These are phyloP conservation scores for Enteromius unitaeniatus DNA, from an alignment of 2,797 vertebrate genomes.

Conservation along the genomic window DNA sequence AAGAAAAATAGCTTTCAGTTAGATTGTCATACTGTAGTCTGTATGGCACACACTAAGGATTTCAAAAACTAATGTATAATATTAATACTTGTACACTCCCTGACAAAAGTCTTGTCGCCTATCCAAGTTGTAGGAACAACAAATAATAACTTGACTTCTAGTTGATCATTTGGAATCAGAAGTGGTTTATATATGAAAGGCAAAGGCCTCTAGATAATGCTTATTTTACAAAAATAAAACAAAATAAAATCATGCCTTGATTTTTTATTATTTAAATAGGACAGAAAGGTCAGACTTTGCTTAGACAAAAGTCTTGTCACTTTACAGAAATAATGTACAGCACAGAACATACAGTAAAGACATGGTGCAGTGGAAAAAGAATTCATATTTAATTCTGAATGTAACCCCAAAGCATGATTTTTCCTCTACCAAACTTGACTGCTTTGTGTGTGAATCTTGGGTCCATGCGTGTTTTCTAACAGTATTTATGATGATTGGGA, in stretches of 20 bases:
- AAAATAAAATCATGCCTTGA: too few species aligned
- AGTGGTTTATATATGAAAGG: not conserved
- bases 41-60: not conserved
- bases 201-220: too few species aligned
- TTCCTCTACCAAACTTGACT: not conserved
- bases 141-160: constrained; percentile 35
- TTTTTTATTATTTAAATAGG: too few species aligned
- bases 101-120: not conserved
- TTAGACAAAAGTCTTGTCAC: not conserved
- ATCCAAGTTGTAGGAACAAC: constrained; percentile 27
- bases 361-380: constrained; percentile 13
- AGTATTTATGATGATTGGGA: not conserved
- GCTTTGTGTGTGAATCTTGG: constrained; percentile 7
- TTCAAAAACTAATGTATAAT: too few species aligned
- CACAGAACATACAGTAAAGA: not conserved
- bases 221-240: too few species aligned
- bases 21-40: not conserved
- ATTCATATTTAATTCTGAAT: constrained; percentile 4
- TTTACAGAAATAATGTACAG: constrained; percentile 17
- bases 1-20: not conserved
- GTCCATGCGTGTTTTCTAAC: not conserved
- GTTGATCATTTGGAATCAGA: constrained; percentile 3
- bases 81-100: not conserved
- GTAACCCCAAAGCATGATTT: not conserved
- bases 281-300: too few species aligned